These are phyloP conservation scores for Dendrophyllia cribrosa DNA, from an alignment of 64 coral and sea anemone species.

Conservation along the genomic window DNA sequence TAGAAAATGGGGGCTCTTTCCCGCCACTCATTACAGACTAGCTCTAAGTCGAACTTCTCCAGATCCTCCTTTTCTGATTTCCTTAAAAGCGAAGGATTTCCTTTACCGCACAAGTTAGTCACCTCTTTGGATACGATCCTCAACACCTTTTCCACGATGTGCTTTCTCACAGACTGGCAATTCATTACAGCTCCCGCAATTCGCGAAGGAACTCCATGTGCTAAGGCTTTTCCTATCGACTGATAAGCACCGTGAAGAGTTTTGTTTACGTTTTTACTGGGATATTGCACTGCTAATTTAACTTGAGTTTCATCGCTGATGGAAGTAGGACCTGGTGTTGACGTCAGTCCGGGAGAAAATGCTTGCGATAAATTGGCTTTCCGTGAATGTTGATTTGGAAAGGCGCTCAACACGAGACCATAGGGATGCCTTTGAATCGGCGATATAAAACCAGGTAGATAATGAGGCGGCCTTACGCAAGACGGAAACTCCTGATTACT, in stretches of 20 bases:
- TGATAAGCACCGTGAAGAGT: conserved; percentile 12
- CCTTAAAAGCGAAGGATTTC: conserved; percentile 41
- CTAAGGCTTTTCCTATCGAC: too few relatives aligned
- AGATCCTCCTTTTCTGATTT: conserved; percentile 44
- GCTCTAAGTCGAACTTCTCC: conserved; percentile 9
- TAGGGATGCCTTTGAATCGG: not conserved
- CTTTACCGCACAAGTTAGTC: not conserved
- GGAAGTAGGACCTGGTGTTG: not conserved
- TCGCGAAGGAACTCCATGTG: conserved; percentile 66
- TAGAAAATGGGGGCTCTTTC: conserved; percentile 61
- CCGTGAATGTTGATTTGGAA: too few relatives aligned
- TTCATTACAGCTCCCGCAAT: conserved; percentile 59
- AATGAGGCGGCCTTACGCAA: not conserved
- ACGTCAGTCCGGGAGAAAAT: too few relatives aligned
- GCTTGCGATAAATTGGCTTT: too few relatives aligned
- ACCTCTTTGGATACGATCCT: conserved; percentile 1
- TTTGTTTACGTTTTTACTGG: conserved; percentile 73
- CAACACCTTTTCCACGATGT: too few relatives aligned
- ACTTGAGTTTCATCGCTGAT: conserved; percentile 14
- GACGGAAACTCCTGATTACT: not conserved
- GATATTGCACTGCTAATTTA: conserved; percentile 65
- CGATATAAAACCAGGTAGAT: not conserved
- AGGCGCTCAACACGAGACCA: too few relatives aligned
- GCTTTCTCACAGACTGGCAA: too few relatives aligned
- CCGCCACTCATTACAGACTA: conserved; percentile 22